Percentiles rank a stretch among this genome's conserved stretches.
Evolutionary conservation across 2,113 vertebrate species (phyloP).

Genomic region (Phasianus colchicus): DNA sequence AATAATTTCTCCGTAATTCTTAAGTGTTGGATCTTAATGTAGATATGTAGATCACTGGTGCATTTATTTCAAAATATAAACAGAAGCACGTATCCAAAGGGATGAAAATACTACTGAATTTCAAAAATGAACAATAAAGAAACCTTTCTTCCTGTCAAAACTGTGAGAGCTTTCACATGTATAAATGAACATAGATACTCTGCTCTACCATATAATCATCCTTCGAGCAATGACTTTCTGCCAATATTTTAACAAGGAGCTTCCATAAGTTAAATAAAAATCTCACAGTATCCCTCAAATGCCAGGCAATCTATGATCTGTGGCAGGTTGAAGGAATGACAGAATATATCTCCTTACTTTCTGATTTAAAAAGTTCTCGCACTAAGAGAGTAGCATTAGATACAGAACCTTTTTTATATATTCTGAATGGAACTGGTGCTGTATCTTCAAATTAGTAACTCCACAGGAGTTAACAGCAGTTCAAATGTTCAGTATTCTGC

Average conservation of each 20-base stretch:
- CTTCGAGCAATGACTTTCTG: neutral
- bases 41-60: conserved; percentile 16
- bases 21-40: conserved; percentile 44
- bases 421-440: neutral
- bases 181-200: neutral
- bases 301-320: neutral
- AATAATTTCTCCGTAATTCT: conserved; percentile 51
- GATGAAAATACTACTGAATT: neutral
- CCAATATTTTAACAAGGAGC: neutral
- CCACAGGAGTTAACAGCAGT: neutral
- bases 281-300: neutral
- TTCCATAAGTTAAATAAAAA: neutral
- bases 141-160: conserved; percentile 37
- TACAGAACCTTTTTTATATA: neutral
- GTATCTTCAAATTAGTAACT: neutral
- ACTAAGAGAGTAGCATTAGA: neutral
- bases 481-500: neutral
- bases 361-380: neutral
- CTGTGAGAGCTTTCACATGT: conserved; percentile 40
- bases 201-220: neutral
- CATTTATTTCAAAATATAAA: conserved; percentile 24
- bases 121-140: conserved; percentile 35
- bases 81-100: conserved; percentile 2
- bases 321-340: neutral
- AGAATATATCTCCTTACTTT: neutral